Evolutionary conservation across 2,888 invertebrate species (phyloP).

Genomic region (Drosophila formosana): DNA sequence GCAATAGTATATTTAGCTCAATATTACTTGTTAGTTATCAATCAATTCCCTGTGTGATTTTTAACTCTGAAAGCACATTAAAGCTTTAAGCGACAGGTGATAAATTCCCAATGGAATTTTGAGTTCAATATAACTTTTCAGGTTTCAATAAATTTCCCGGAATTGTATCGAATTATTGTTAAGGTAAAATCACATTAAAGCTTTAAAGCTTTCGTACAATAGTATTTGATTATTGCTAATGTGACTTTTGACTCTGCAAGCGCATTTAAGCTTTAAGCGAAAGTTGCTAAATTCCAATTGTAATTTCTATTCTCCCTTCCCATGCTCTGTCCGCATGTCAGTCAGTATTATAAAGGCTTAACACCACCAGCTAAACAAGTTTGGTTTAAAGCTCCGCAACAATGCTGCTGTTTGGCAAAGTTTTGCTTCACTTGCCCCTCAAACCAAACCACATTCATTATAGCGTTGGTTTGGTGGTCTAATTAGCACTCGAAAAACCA

Average conservation of each 20-base stretch:
- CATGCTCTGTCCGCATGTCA: conserved; percentile 5
- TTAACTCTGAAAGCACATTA: not conserved
- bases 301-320: not conserved
- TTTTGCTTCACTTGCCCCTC: not conserved
- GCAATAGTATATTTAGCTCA: too few relatives aligned
- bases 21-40: too few relatives aligned
- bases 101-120: too few relatives aligned
- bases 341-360: conserved; percentile 10
- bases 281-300: not conserved
- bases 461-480: conserved; percentile 3
- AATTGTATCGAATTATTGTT: too few relatives aligned
- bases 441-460: conserved; percentile 13
- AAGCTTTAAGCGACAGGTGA: not conserved
- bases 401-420: conserved; percentile 8
- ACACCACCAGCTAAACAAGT: conserved; percentile 3
- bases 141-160: too few relatives aligned
- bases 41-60: too few relatives aligned
- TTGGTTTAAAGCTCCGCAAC: conserved; percentile 8
- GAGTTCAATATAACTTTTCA: too few relatives aligned
- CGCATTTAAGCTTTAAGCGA: not conserved
- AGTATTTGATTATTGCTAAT: not conserved
- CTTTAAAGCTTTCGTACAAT: not conserved
- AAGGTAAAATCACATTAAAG: too few relatives aligned
- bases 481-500: conserved; percentile 29
- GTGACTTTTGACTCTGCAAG: not conserved